Conservation (phyloP, 2,888 invertebrate species). For the Mesorhabditis sp. region DNA sequence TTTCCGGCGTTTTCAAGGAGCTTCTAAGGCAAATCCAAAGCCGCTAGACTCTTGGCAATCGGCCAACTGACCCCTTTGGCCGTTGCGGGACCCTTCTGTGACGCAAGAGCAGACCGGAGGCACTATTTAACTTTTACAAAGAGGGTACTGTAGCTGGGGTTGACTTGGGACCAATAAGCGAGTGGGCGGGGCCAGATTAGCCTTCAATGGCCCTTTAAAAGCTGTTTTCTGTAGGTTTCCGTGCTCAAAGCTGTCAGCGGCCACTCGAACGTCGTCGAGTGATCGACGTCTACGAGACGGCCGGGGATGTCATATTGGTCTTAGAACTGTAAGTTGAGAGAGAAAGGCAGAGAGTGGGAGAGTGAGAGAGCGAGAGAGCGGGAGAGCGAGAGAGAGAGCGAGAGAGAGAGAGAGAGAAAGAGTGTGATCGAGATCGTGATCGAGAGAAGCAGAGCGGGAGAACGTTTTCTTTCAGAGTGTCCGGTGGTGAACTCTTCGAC, state of each 20-base stretch:
- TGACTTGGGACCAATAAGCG: too few species aligned
- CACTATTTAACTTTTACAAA: too few species aligned
- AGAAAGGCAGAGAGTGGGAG: too few species aligned
- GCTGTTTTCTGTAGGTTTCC: slow-evolving; percentile 45
- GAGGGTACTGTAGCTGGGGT: too few species aligned
- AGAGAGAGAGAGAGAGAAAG: too few species aligned
- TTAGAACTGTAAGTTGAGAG: slow-evolving; percentile 65
- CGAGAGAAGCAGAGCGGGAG: neutral
- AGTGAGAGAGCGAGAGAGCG: too few species aligned
- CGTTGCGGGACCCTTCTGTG: too few species aligned
- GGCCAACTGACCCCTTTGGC: neutral
- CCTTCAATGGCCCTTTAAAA: neutral
- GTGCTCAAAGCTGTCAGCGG: slow-evolving; percentile 65
- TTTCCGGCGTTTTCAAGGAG: neutral
- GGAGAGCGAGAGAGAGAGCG: too few species aligned
- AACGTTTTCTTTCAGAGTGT: slow-evolving; percentile 62
- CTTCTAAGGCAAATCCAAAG: too few species aligned
- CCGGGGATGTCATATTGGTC: slow-evolving; percentile 66
- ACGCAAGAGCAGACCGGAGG: too few species aligned
- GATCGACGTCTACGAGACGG: slow-evolving; percentile 68
- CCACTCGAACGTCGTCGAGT: slow-evolving; percentile 69
- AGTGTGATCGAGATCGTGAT: too few species aligned
- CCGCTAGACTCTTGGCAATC: neutral
- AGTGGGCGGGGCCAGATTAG: too few species aligned
- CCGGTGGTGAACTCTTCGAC: slow-evolving; percentile 70